Evolutionary conservation across 2,113 vertebrate species (phyloP), one percentile per base, ranked within the genome.

Genomic region (Cromileptes altivelis): DNA sequence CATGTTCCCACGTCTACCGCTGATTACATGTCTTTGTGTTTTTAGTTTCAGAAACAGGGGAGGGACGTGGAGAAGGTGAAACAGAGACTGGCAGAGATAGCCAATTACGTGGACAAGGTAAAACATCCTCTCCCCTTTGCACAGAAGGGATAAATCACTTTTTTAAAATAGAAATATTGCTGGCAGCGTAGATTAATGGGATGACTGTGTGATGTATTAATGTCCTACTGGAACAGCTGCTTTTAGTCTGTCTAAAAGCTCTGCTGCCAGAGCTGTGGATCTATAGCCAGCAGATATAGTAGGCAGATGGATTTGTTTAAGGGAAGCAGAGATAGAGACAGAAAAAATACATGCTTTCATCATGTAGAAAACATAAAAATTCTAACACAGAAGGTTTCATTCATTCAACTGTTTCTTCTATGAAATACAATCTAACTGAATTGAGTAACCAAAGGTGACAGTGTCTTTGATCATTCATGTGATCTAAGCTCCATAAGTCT

Each of bases 41-140:
- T 87, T 91, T 87, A 99, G 98, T 99, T 98, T 95, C 98, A 99
- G 96, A 98, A 97, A 92, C 98, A 99, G 85, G 98, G 98, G 75
- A 98, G 97, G 70, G 98, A 99, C 25, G 92, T 99, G 96, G 98
- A 98, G 71, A 99, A 96, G 94, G 97, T 99, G 67, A 99, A 98
- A 85, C 97, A 98, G 91, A 95, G 98, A 77, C 95, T 99, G 89
- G 97, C 98, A 89, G 98, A 99, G 95, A 98, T 99, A 27, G 98
- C 97, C 82, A 99, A 99, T 95, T 98, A 99, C 8, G 98, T 98
- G 63, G 98, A 99, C 92, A 99, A 99, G 97, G 98, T 99, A 95
- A 96, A 96, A 80, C 58, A 81, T 83, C 45, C 25, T 82, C 78
- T 78, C 62, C 75, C 76, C 69, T 52, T 55, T 70, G 77, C 80